phyloP scores from a whole-genome alignment of 2,888 invertebrate species.

The Aplocera efformata region DNA sequence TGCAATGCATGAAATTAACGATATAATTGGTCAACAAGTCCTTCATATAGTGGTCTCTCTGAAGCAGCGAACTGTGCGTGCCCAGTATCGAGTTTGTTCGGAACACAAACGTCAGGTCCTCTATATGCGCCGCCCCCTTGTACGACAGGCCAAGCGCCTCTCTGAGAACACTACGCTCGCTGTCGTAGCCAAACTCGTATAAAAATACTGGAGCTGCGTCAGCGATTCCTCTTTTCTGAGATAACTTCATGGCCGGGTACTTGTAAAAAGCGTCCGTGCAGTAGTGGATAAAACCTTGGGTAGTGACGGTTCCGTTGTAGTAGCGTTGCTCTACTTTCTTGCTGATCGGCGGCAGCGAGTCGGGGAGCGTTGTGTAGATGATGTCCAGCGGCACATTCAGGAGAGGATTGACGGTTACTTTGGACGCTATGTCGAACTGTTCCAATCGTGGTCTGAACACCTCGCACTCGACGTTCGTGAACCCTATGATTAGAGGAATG shows the following conservation, averaged over 20 bases:
- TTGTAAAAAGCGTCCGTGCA: conserved; percentile 54
- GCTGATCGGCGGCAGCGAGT: conserved; percentile 30
- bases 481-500: conserved; percentile 60
- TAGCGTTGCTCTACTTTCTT: conserved; percentile 43
- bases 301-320: conserved; percentile 39
- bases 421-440: conserved; percentile 42
- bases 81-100: conserved; percentile 46
- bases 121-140: conserved; percentile 79
- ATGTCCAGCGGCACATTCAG: conserved; percentile 41
- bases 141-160: conserved; percentile 50
- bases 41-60: conserved; percentile 43
- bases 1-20: conserved; percentile 50
- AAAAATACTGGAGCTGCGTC: conserved; percentile 67
- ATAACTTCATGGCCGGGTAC: conserved; percentile 55
- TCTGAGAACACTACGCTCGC: conserved; percentile 68
- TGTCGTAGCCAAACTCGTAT: conserved; percentile 77
- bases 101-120: conserved; percentile 80
- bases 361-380: conserved; percentile 36
- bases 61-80: conserved; percentile 25
- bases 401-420: conserved; percentile 38
- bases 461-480: conserved; percentile 59
- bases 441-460: conserved; percentile 50
- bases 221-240: conserved; percentile 33
- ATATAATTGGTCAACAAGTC: conserved; percentile 53
- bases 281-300: conserved; percentile 46